Base-by-base conservation (phyloP, 64 coral and sea anemone genomes). In the Dendronephthya gigantea region DNA sequence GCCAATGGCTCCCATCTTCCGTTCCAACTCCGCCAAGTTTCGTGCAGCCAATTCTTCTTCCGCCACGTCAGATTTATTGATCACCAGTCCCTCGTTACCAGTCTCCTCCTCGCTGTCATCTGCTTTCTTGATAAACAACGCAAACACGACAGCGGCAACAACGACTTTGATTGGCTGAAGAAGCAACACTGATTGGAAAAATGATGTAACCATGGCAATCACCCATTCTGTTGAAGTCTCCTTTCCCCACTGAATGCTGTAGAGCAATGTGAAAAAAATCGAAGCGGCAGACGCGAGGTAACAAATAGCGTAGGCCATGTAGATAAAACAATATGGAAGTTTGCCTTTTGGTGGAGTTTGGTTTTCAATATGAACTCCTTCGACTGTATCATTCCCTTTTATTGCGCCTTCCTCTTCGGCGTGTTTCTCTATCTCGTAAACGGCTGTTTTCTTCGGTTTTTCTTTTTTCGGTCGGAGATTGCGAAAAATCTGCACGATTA, bases 101-200 rank as follows among this genome's bases (percentile, higher is more conserved):
- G 50, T 48, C 0, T 87, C 82, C 0, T 89, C 84, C 0, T 88
- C 91, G 22, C 83, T 83, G n/a, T 93, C 91, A 14, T 83, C 66
- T 0, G 94, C 89, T 41, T 97, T 97, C 50, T 83, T 88, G 29
- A 97, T 93, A 36, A 93, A 89, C 16, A 93, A 51, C 4, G 94
- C 89, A 58, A 97, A 97, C 28, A 97, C 55, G 23, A 97, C 39
- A 29, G 91, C 83, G 15, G 49, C 81, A 55, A 89, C 34, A 3
- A 97, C 39, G 50, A 97, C 94, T 72, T 97, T 93, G 31, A 97
- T 35, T 47, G 94, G 94, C 72, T 97, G 94, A 22, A 97, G 90
- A 33, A 97, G 40, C 11, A 97, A 86, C 45, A 93, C 90, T 1
- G 91, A 91, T 47, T 93, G 89, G 66, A 93, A 90, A 62, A 97